Evolutionary conservation across 2,888 invertebrate genomes (phyloP), one percentile per base, ranked within the genome.

Genomic region (Villa cingulata): DNA sequence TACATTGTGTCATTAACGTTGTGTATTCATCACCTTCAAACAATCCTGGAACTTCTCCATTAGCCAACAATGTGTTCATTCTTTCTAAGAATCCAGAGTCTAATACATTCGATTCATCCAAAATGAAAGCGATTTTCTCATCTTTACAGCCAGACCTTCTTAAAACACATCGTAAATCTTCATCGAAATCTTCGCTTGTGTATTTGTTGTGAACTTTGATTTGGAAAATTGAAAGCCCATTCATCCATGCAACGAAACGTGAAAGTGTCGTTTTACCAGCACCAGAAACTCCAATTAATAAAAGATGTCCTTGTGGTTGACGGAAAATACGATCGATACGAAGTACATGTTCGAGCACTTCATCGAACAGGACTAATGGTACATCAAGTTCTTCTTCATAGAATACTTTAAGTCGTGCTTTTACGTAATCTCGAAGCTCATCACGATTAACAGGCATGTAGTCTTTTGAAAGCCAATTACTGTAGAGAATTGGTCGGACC

Each of bases 171-270:
- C 98, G 81, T 53, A 99, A 73, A 70, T 99, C 98, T 70, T 99
- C 98, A 70, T 99, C 98, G 68, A 99, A 99, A 71, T 99, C 97
- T 59, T 89, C 90, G 18, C 91, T 92, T 1, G 94, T 94, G 69
- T 99, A 99, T 72, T 97, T 97, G 70, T 98, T 98, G 73, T 99
- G 98, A 15, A 87, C 92, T 76, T 96, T 95, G 57, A 98, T 96
- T 75, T 98, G 97, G 81, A 97, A 98, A 51, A 98, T 95, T 56
- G 90, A 91, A 36, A 99, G 76, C 9, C 98, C 98, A 68, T 99
- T 99, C 88, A 99, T 94, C 96, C 98, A 99, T 43, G 98, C 98
- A 32, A 99, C 98, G 70, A 99, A 99, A 56, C 98, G 79, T 23
- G 97, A 97, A 57, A 98, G 78, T 12, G 98, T 99, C 1, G 98